These are phyloP conservation scores for Saturnia pavonia DNA, from an alignment of 2,888 invertebrate genomes.

Conservation along the genomic window DNA sequence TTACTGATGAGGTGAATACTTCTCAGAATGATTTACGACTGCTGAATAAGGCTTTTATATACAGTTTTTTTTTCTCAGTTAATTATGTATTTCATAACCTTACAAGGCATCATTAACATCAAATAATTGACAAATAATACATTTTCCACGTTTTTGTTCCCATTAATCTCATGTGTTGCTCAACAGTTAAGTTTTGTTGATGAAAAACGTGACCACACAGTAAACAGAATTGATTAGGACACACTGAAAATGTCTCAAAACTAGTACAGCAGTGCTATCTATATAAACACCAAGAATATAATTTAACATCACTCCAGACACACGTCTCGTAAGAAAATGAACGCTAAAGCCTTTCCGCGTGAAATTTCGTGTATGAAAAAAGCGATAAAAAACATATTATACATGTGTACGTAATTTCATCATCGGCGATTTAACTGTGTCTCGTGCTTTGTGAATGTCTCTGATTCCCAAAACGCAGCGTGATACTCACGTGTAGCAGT, in stretches of 20 bases:
- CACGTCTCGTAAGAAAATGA: constrained; percentile 35
- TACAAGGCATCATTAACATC: not conserved
- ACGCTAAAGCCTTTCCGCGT: constrained; percentile 38
- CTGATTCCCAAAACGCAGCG: too few relatives aligned
- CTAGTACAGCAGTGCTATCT: not conserved
- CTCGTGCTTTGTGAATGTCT: too few relatives aligned
- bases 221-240: constrained; percentile 20
- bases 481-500: too few relatives aligned
- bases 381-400: too few relatives aligned
- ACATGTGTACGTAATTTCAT: too few relatives aligned
- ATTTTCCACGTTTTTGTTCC: not conserved
- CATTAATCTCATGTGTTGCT: not conserved
- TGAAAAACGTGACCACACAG: not conserved
- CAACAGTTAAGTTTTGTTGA: not conserved
- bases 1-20: not conserved
- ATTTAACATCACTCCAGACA: not conserved
- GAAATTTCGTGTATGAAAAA: too few relatives aligned
- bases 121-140: not conserved
- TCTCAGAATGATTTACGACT: constrained; percentile 13
- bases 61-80: constrained; percentile 14
- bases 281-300: not conserved
- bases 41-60: not conserved
- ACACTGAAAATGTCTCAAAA: not conserved
- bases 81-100: not conserved
- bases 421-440: too few relatives aligned